Base-by-base conservation (phyloP, 2,888 invertebrate genomes). In the Xanthorhoe designata region DNA sequence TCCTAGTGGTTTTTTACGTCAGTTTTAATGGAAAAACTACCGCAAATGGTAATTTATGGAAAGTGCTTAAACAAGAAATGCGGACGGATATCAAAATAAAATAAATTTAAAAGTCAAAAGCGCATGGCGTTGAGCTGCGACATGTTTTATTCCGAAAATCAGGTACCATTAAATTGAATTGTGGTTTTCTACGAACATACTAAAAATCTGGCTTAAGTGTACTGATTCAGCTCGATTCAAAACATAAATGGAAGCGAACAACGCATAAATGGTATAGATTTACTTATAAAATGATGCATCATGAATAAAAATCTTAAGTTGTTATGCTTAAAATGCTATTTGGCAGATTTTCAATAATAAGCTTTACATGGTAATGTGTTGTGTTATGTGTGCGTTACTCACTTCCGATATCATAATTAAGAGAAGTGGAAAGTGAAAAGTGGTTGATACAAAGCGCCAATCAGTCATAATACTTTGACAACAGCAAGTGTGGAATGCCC, bases 121-220 rank as follows among this genome's bases (percentile, higher is more conserved):
- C 50, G 29, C 17, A 54, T 50, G 35, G 49, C 55, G 55, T 15
- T 63, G 53, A 58, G 57, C 19, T 18, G 45, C 45, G 50, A 61
- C 65, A 49, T 42, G 55, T 59, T 66, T 63, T 55, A 50, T 67
- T 66, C 52, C 51, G 18, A 54, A 57, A 64, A 58, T 64, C 4
- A 24, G 4, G 38, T 62, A 50, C 10, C 38, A 38, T 38, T 38
- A 38, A 38, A 38, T 38, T 9, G 38, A 38, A 38, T 32, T 2
- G 7, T 38, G 38, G 38, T 38, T 38, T 38, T 10, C 9, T 38
- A 38, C 10, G 38, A 38, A 38, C 10, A 13, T 38, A 9, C 13
- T 9, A 13, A 13, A 38, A 38, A 38, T 38, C 13, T 13, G 13
- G 10, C 10, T 35, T 38, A 38, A 38, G 32, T 5, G 2, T 32